Conservation (phyloP, 2,797 vertebrate genomes). For the Lacerta agilis region DNA sequence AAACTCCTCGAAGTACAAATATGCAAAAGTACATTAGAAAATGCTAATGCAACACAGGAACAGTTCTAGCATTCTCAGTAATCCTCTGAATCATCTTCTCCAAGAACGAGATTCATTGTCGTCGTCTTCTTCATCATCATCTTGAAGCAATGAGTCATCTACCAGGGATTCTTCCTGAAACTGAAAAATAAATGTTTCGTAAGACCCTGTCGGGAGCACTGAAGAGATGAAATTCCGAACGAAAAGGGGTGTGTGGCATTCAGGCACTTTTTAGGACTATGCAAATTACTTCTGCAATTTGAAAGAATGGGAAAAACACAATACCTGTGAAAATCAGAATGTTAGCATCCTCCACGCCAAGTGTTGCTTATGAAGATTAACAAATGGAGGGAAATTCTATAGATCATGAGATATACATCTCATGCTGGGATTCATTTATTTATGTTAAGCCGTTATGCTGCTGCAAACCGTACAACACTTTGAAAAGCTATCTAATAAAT, state of each 20-base stretch:
- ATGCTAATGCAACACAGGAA: slow-evolving; percentile 83
- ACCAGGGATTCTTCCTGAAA: slow-evolving; percentile 94
- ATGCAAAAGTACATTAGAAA: slow-evolving; percentile 85
- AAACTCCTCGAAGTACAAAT: slow-evolving; percentile 82
- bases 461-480: not conserved
- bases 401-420: not conserved
- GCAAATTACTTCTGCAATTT: not conserved
- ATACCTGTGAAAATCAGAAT: not conserved
- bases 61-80: slow-evolving; percentile 75
- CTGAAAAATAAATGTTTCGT: slow-evolving; percentile 76
- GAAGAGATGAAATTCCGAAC: slow-evolving; percentile 42
- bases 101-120: slow-evolving; percentile 96
- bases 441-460: not conserved
- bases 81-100: slow-evolving; percentile 93
- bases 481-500: not conserved
- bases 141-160: slow-evolving; percentile 93
- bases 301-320: not conserved
- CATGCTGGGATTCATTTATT: slow-evolving; percentile 9
- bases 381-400: not conserved
- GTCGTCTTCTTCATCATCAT: slow-evolving; percentile 98
- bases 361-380: not conserved
- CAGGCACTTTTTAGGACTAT: not conserved
- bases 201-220: slow-evolving; percentile 38
- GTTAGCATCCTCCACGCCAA: not conserved
- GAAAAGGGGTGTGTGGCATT: slow-evolving; percentile 7